Evolutionary conservation across 2,888 invertebrate genomes (phyloP), one percentile per base, ranked within the genome.

Genomic region (Plebejus anna): DNA sequence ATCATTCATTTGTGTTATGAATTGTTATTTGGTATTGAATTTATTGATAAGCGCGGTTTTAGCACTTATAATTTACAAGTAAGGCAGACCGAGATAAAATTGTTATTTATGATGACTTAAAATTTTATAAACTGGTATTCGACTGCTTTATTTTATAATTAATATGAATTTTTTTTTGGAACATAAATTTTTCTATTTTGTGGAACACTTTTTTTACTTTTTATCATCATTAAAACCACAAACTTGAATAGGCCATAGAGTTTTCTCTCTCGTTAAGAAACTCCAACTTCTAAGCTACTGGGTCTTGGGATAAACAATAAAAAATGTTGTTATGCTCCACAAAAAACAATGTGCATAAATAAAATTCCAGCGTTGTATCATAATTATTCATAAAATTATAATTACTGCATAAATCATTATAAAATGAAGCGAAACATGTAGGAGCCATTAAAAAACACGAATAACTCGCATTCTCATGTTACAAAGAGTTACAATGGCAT

Each of bases 381-480:
- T 61, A 36, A 61, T 32, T 66, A 66, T 66, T 66, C 32, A 66
- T 36, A 66, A 66, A 66, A 32, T 4, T 66, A 66, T 66, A 66
- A 36, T 66, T 13, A 66, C 32, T 32, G 32, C 4, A 66, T 66
- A 66, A 66, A 66, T 66, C 66, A 66, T 66, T 66, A 66, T 66
- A 66, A 32, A 66, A 66, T 66, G 36, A 66, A 61, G 61, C 11
- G 28, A 61, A 66, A 66, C 66, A 36, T 66, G 42, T 28, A n/a
- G n/a, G n/a, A 4, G 71, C 71, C 42, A 71, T 38, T 71, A 42
- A 42, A 71, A 71, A 71, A 71, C 71, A 71, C 42, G 71, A 71
- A 71, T 42, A 42, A 22, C 42, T 38, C 9, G 42, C 71, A 71
- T 71, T 66, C 66, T 32, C 66, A 66, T 42, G 22, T 42, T 42